Evolutionary conservation across 2,113 vertebrate genomes (phyloP).

Genomic region (Callorhinus ursinus): DNA sequence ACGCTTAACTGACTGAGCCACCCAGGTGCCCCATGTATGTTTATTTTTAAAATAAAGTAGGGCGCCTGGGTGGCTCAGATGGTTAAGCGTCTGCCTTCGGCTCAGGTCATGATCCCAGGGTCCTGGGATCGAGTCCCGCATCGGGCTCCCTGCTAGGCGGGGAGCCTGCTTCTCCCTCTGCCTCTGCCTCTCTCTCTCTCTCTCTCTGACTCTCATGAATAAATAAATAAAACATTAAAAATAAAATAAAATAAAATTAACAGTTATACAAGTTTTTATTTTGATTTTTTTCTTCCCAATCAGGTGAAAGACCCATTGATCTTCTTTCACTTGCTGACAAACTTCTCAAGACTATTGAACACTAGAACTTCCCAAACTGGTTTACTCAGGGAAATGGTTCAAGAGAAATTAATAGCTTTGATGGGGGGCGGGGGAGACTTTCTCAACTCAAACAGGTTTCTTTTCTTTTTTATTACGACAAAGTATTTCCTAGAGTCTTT

Average conservation of each 20-base stretch:
- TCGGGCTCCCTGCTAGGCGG: too few species aligned
- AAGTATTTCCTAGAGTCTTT: not conserved
- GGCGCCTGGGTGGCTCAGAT: too few species aligned
- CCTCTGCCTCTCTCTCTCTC: too few species aligned
- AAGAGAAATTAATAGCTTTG: not conserved
- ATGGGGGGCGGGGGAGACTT: not conserved
- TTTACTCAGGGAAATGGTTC: slow-evolving; percentile 32
- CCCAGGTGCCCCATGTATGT: not conserved
- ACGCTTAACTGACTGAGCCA: not conserved
- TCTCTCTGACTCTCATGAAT: too few species aligned
- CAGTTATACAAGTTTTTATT: not conserved
- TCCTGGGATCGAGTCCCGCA: too few species aligned
- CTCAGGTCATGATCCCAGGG: too few species aligned
- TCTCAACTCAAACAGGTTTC: not conserved
- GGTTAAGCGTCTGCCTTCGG: too few species aligned
- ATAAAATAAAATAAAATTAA: too few species aligned
- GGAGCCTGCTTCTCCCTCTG: too few species aligned
- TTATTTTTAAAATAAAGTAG: not conserved
- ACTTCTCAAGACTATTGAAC: not conserved
- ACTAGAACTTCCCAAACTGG: slow-evolving; percentile 4
- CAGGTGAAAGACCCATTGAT: not conserved
- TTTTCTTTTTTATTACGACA: not conserved
- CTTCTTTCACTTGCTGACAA: not conserved
- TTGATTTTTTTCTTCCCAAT: not conserved
- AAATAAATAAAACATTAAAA: too few species aligned